Percentiles rank a stretch among this genome's conserved stretches.
Evolutionary conservation across 2,113 vertebrate species (phyloP).

Genomic region (Parus major): DNA sequence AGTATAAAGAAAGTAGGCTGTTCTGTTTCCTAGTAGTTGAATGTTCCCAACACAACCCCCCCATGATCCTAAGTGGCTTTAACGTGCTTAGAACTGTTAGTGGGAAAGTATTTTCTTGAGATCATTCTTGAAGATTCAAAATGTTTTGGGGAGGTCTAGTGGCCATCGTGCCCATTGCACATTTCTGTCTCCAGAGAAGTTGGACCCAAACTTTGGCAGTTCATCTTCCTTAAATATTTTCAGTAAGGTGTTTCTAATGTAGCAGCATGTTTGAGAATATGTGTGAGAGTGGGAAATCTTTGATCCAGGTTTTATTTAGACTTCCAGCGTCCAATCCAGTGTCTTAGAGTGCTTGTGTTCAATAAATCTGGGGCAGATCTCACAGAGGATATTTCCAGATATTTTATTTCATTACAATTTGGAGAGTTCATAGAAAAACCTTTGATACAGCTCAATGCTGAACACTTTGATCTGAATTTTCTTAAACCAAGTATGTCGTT

Average conservation of each 20-base stretch:
- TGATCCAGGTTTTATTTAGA: background rate
- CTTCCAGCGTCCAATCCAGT: background rate
- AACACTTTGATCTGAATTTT: background rate
- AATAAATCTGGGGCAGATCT: background rate
- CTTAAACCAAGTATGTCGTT: background rate
- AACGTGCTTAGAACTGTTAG: background rate
- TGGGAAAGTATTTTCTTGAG: background rate
- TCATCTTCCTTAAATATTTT: background rate
- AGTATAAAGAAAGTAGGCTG: background rate
- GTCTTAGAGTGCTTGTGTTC: background rate
- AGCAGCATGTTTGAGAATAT: background rate
- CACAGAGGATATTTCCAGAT: background rate
- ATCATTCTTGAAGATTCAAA: background rate
- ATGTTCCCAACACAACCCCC: background rate
- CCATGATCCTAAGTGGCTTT: background rate
- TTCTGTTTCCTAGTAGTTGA: background rate
- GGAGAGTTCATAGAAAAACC: background rate
- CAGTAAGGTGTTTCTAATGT: background rate
- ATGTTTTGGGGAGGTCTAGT: background rate
- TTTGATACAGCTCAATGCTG: background rate
- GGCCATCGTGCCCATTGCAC: background rate
- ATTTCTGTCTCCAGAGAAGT: background rate
- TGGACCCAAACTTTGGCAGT: background rate
- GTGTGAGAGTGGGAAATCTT: background rate
- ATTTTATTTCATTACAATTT: background rate